These are phyloP conservation scores for Sapayoa aenigma DNA, from an alignment of 2,113 vertebrate genomes.

Conservation along the genomic window DNA sequence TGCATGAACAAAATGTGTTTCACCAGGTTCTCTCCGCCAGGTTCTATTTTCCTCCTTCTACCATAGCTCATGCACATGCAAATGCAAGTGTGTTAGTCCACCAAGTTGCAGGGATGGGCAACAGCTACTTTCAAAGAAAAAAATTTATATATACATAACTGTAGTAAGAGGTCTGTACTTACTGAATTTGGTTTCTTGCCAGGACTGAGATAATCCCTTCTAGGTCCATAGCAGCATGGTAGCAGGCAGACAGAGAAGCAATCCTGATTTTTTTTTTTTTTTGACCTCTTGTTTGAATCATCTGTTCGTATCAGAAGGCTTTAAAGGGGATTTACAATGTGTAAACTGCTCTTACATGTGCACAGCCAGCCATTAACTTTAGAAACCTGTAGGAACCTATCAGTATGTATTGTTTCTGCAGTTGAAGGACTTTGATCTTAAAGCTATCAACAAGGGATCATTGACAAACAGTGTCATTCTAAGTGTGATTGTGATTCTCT, in stretches of 20 bases:
- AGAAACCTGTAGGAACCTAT: not conserved
- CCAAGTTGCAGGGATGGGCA: too few species aligned
- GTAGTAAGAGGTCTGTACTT: not conserved
- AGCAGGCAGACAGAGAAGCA: not conserved
- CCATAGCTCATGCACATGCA: not conserved
- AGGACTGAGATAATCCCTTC: not conserved
- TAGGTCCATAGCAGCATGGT: not conserved
- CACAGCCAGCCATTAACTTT: not conserved
- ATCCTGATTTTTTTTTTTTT: not conserved
- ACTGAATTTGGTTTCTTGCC: not conserved
- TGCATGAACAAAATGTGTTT: not conserved
- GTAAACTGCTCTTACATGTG: not conserved
- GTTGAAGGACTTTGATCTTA: conserved; percentile 41
- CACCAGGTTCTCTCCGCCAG: too few species aligned
- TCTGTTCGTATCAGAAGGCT: not conserved
- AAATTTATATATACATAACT: not conserved
- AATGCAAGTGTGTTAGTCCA: not conserved
- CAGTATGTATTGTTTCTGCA: not conserved
- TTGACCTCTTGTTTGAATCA: not conserved
- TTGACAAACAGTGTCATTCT: conserved; percentile 14
- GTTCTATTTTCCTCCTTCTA: not conserved
- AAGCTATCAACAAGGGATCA: not conserved
- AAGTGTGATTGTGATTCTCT: not conserved
- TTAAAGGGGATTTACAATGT: not conserved
- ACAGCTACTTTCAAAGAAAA: not conserved